Base-by-base conservation (phyloP, 1,140 invertebrate genomes). In the Coptotermes formosanus region DNA sequence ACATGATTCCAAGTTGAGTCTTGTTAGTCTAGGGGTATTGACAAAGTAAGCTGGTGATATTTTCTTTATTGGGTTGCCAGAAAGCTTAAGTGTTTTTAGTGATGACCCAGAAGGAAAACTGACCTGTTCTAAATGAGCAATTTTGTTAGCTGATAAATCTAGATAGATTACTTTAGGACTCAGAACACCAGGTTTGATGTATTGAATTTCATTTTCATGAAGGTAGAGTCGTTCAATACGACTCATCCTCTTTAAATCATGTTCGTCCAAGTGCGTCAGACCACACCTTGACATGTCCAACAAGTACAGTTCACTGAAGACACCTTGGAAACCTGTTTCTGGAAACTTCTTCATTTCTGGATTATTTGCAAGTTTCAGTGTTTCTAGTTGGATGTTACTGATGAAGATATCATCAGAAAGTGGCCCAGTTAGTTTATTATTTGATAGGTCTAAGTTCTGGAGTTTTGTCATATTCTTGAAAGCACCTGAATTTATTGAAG, bases 361-460 rank as follows among this genome's bases (percentile, higher is more conserved):
- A 88, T 95, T 96, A 85, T 95, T 92, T 75, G 92, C 94, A 88
- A 96, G 92, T 85, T 94, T 91, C 82, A 96, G 91, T 86, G 94
- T 92, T 88, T 95, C 94, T 64, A 95, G 89, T 88, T 94, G 92
- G 21, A 93, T 91, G 89, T 95, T 95, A 85, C 93, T 92, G 86
- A 93, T 93, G 88, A 96, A 94, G 83, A 95, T 90, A 89, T 93
- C 92, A n/a, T 92, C 92, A 0, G 92, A 93, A 59, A 95, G 91
- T 69, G 93, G 93, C 32, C 93, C 88, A 83, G 83, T 92, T 32
- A 95, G 89, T 69, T 93, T 91, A 88, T 96, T 95, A 87, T 94
- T 92, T 0, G 95, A 95, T 82, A 96, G 90, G 88, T 95, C 95
- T 84, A 95, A 92, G 89, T 94, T 92, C 52, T 92, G 93, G 44